Evolutionary conservation across 1,140 invertebrate species (phyloP), one percentile per base, ranked within the genome.

Genomic region (Apis cerana): DNA sequence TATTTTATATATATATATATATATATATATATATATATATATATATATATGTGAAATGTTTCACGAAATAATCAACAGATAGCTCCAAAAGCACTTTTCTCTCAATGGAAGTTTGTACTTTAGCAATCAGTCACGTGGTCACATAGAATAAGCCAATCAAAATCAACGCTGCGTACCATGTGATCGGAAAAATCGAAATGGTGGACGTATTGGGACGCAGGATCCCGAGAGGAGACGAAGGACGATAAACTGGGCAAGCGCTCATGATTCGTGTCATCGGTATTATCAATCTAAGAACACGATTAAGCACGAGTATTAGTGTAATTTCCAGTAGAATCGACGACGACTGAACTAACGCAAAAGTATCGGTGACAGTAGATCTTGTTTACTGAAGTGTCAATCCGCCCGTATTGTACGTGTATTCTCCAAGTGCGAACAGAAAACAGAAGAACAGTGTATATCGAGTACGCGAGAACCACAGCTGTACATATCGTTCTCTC

Each of bases 131-230:
- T 85, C 80, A 88, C 75, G 86, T 88, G 78, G 80, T 71, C 69
- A 65, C 33, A 23, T 0, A 48, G 33, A 52, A 33, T 27, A 61
- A 58, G 67, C 87, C 86, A 89, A 85, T 89, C 71, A 54, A 43
- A 54, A 13, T 5, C 27, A 54, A 43, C 62, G 23, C 48, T 75
- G 64, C 54, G 23, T 75, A 82, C 85, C 92, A 93, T 91, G 92
- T 93, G 92, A 93, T 80, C 86, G 85, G 71, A 89, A 92, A 93
- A 92, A 92, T 92, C 91, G 92, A 93, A 93, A 93, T 93, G 92
- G 92, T 89, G 92, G 92, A 92, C 91, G 91, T 93, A 93, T 92
- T 89, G 92, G 91, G 92, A 92, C 90, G 91, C 91, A 93, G 91
- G 91, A 92, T 92, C 91, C 89, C 90, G 91, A 89, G 85, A 88